Evolutionary conservation across 2,797 vertebrate species (phyloP), one percentile per base, ranked within the genome.

Genomic region (Catamblyrhynchus diadema): DNA sequence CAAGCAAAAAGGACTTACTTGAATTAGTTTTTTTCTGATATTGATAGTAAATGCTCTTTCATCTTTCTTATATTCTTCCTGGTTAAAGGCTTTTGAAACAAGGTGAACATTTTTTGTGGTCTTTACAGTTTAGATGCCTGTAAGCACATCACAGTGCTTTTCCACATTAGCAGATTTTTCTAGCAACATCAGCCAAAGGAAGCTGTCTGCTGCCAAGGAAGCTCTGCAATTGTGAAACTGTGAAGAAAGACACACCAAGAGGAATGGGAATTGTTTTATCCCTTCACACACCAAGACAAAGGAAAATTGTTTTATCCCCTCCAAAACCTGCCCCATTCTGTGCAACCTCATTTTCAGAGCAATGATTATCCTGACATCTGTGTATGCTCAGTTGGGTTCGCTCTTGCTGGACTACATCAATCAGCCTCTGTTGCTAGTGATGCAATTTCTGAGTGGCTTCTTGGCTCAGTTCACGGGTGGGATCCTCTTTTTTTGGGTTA

Each of bases 211-310:
- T 91, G 81, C 79, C 73, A 79, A 83, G 54, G 48, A 91, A 65
- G 41, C 62, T 88, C 50, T 88, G 61, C 70, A 70, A 81, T 79
- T 89, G 72, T 1, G 0, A 86, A 95, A 93, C 53, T 45, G 48
- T 90, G 87, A 92, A 89, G 84, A 77, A 93, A 92, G 78, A 82
- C 78, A 66, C 51, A 72, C 33, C 53, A 82, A 79, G 64, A 85
- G 84, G 67, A 95, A 82, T 65, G 51, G 66, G 70, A 94, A 86
- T 88, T 84, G 59, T 62, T 90, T 66, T 59, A 91, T 78, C 41
- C 47, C n/a, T 65, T 84, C 70, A 37, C 30, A 67, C 14, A 45
- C 27, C 33, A 90, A 82, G 80, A 93, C 6, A 24, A 85, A 88
- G 54, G 45, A 47, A 67, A 90, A 59, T 86, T 45, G 35, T 56